Evolutionary conservation across 1,140 invertebrate genomes (phyloP), one percentile per base, ranked within the genome.

Genomic region (Eulimnadia texana): DNA sequence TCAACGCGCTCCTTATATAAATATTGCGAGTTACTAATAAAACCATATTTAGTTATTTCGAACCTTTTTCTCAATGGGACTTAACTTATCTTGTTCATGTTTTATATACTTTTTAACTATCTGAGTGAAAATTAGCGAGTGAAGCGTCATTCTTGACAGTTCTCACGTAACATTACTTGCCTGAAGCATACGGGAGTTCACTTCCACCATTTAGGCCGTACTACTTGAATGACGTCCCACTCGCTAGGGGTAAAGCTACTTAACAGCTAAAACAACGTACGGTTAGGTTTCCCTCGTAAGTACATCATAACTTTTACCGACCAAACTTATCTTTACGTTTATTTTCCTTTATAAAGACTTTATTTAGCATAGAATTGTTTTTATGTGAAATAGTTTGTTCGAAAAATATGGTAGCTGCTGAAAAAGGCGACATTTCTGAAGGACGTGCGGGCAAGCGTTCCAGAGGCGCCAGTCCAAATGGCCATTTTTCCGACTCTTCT

Each of bases 381-480:
- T 42, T 16, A 42, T 6, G 33, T 42, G 33, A 42, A 42, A 6
- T 16, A 16, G 6, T 42, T 6, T 6, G 16, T 42, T 9, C 33
- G 6, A 16, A 42, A 42, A n/a, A n/a, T n/a, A 42, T 42, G 33
- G 33, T 42, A 9, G 33, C 33, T 9, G 33, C 33, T 6, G 33
- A 42, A 42, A 42, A 42, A 42, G 33, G 33, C 33, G 33, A 42
- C 6, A 42, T 6, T 16, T 42, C 55, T 13, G 55, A 57, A 27
- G 55, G 55, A 20, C 55, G 55, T 27, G 27, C 55, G 27, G 85
- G 76, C 88, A 84, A 75, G 79, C 78, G 87, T 73, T 91, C 88
- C 64, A 79, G 87, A 70, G 88, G 88, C 70, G 85, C 88, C 69
- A 91, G 87, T 78, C 89, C 89, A 62, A 90, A 89, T 79, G 85